Evolutionary conservation across 2,888 invertebrate species (phyloP).

Genomic region (Diaprepes abbreviatus): DNA sequence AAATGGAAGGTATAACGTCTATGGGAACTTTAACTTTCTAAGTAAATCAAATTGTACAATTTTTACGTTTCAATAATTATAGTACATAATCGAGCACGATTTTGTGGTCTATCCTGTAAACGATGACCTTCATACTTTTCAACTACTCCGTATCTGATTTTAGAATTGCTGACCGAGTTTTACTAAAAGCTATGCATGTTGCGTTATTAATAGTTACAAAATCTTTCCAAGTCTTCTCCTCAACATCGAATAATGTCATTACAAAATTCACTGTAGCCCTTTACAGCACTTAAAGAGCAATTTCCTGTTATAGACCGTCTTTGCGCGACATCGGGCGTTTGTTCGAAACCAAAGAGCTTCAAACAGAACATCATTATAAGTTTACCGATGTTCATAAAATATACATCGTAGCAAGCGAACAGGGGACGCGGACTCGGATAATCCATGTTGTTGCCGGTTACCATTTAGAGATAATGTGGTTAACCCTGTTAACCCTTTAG

Average conservation of each 20-base stretch:
- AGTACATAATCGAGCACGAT: no score
- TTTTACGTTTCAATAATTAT: no score
- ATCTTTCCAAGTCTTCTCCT: background rate
- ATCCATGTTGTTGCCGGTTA: slow-evolving; percentile 59
- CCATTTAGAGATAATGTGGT: slow-evolving; percentile 63
- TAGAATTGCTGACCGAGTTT: no score
- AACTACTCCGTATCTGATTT: no score
- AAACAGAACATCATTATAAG: slow-evolving; percentile 69
- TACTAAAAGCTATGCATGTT: no score
- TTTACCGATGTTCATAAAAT: slow-evolving; percentile 69
- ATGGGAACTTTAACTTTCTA: no score
- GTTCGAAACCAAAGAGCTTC: slow-evolving; percentile 64
- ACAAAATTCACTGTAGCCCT: slow-evolving; percentile 31
- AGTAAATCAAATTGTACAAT: no score
- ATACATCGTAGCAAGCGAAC: slow-evolving; percentile 60
- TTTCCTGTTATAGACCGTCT: slow-evolving; percentile 24
- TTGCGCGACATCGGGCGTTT: slow-evolving; percentile 51
- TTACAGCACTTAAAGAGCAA: slow-evolving; percentile 30
- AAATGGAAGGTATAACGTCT: no score
- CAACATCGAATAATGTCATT: slow-evolving; percentile 22
- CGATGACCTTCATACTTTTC: no score
- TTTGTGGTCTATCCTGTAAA: no score
- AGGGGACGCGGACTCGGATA: slow-evolving; percentile 58
- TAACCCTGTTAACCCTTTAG: slow-evolving; percentile 62
- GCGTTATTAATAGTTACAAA: background rate